Evolutionary conservation across 1,140 invertebrate genomes (phyloP).

Genomic region (Drosophila bipectinata): DNA sequence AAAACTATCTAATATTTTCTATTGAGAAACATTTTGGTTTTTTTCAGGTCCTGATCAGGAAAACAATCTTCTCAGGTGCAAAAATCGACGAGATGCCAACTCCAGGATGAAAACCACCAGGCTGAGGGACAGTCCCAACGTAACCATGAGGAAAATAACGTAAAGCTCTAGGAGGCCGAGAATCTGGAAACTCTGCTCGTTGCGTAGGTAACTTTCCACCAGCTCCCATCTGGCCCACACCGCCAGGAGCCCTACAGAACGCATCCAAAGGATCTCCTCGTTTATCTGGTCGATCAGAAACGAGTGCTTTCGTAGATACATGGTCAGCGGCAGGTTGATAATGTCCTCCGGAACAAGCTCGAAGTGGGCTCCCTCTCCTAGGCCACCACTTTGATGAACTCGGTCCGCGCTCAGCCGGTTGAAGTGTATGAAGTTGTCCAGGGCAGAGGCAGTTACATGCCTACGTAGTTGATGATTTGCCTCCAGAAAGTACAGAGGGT

Average conservation of each 20-base stretch:
- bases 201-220: slow-evolving; percentile 11
- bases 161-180: slow-evolving; percentile 48
- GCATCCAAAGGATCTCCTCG: slow-evolving; percentile 71
- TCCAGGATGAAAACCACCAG: slow-evolving; percentile 47
- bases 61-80: slow-evolving; percentile 11
- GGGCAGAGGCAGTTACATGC: slow-evolving; percentile 38
- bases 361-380: slow-evolving; percentile 3
- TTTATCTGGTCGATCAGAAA: slow-evolving; percentile 68
- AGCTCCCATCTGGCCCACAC: slow-evolving; percentile 62
- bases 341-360: slow-evolving; percentile 60
- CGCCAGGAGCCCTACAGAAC: slow-evolving; percentile 51
- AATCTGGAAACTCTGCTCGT: slow-evolving; percentile 21
- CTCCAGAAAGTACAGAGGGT: slow-evolving; percentile 37
- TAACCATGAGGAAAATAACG: slow-evolving; percentile 46
- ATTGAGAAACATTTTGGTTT: not conserved
- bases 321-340: slow-evolving; percentile 61
- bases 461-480: slow-evolving; percentile 5
- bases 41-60: not conserved
- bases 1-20: not conserved
- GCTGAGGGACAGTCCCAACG: slow-evolving; percentile 33
- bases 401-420: slow-evolving; percentile 36
- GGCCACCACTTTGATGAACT: not conserved
- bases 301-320: slow-evolving; percentile 68
- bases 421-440: slow-evolving; percentile 47
- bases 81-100: slow-evolving; percentile 28